These are phyloP conservation scores for Chelon auratus DNA, from an alignment of 2,797 vertebrate species.

Conservation along the genomic window DNA sequence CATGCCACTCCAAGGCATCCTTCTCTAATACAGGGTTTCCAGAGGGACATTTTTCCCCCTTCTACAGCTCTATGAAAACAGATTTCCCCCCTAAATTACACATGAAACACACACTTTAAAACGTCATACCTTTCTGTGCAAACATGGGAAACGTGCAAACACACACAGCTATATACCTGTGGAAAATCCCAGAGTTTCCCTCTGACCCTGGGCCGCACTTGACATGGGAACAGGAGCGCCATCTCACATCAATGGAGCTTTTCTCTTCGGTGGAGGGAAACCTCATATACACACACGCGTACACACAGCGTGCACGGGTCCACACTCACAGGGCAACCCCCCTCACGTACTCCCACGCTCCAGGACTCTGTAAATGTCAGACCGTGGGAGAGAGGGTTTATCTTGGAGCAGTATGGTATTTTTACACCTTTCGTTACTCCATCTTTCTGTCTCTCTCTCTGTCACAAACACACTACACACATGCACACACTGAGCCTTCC, in stretches of 20 bases:
- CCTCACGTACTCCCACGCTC: constrained; percentile 79
- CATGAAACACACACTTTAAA: constrained; percentile 67
- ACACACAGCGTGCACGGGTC: constrained; percentile 49
- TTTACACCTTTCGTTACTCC: constrained; percentile 85
- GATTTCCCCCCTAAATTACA: constrained; percentile 76
- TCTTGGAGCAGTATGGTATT: constrained; percentile 88
- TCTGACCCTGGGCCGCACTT: constrained; percentile 70
- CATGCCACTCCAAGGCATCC: constrained; percentile 2
- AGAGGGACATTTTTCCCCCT: neutral
- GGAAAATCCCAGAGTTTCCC: constrained; percentile 80
- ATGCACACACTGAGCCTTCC: constrained; percentile 19
- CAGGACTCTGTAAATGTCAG: constrained; percentile 88
- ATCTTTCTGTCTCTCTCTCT: constrained; percentile 29
- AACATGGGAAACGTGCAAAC: constrained; percentile 65
- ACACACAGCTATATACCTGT: constrained; percentile 48
- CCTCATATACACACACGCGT: constrained; percentile 69
- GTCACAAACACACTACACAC: neutral
- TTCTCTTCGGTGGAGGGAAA: constrained; percentile 85
- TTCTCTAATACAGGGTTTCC: constrained; percentile 9
- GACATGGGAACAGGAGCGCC: constrained; percentile 77
- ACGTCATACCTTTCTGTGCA: constrained; percentile 63
- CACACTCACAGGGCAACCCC: constrained; percentile 71
- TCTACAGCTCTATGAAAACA: constrained; percentile 64
- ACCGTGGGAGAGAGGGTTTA: constrained; percentile 85
- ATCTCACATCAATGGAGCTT: constrained; percentile 87